Conservation (phyloP, 2,797 vertebrate species). For the Emydoidea blandingii region DNA sequence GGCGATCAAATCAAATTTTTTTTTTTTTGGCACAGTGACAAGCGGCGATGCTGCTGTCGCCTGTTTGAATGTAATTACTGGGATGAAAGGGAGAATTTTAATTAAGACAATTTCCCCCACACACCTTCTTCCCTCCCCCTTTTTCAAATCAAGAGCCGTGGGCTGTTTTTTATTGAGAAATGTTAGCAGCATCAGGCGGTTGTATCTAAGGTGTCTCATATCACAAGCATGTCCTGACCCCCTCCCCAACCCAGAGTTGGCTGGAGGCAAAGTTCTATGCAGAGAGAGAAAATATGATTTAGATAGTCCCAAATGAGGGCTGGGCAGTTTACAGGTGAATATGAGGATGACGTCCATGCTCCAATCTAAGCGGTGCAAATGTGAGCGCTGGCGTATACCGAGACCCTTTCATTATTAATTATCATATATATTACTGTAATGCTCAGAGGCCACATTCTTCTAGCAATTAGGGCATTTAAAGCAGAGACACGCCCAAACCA, state of each 20-base stretch:
- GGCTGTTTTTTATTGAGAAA: constrained; percentile 63
- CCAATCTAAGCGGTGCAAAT: constrained; percentile 48
- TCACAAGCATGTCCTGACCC: not conserved
- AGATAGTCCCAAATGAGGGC: not conserved
- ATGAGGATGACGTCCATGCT: constrained; percentile 14
- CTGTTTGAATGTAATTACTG: constrained; percentile 89
- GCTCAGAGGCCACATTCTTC: constrained; percentile 46
- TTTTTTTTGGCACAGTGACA: constrained; percentile 77
- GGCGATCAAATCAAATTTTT: constrained; percentile 77
- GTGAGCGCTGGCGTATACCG: not conserved
- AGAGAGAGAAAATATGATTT: not conserved
- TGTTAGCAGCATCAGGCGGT: constrained; percentile 44
- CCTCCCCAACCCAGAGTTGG: not conserved
- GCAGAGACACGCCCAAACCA: not conserved
- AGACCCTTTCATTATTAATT: constrained; percentile 60
- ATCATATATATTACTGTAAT: constrained; percentile 44
- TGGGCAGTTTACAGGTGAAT: constrained; percentile 22
- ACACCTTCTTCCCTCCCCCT: constrained; percentile 66
- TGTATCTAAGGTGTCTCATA: constrained; percentile 19
- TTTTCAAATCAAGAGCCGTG: constrained; percentile 68
- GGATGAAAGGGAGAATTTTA: constrained; percentile 91
- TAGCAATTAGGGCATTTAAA: constrained; percentile 6
- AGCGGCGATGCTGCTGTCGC: constrained; percentile 73
- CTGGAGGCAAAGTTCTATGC: not conserved
- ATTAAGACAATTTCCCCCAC: constrained; percentile 85